Evolutionary conservation across 2,888 invertebrate species (phyloP).

Genomic region (Cosmia pyralina): DNA sequence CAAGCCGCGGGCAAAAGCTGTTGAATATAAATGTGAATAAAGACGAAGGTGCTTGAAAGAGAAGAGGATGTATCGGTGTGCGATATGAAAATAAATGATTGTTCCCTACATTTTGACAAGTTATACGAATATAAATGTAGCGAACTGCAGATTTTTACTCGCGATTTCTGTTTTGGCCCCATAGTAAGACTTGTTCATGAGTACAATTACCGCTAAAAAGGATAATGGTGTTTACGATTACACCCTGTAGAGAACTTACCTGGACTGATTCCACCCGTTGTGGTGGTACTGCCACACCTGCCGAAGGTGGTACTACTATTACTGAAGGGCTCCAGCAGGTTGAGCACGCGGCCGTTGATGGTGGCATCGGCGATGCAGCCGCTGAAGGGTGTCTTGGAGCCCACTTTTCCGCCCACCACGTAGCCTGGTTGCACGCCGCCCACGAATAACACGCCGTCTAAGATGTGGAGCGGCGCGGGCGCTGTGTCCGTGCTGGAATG

Average conservation of each 20-base stretch:
- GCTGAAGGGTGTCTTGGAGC: conserved; percentile 92
- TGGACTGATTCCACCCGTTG: conserved; percentile 80
- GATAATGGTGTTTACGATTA: too few relatives aligned
- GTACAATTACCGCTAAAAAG: too few relatives aligned
- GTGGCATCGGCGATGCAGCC: conserved; percentile 99
- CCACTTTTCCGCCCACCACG: conserved; percentile 88
- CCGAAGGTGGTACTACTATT: conserved; percentile 80
- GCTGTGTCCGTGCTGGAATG: conserved; percentile 87
- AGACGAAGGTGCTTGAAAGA: too few relatives aligned
- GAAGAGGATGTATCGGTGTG: too few relatives aligned
- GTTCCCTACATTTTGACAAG: too few relatives aligned
- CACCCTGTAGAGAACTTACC: conserved; percentile 65
- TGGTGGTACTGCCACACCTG: conserved; percentile 77
- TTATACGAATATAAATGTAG: too few relatives aligned
- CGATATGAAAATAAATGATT: too few relatives aligned
- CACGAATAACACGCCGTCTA: conserved; percentile 94
- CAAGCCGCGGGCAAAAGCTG: too few relatives aligned
- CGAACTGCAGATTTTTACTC: too few relatives aligned
- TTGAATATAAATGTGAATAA: too few relatives aligned
- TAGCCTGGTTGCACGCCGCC: conserved; percentile 94
- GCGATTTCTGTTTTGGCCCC: too few relatives aligned
- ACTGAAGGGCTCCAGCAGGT: conserved; percentile 79
- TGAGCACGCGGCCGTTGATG: conserved; percentile 92
- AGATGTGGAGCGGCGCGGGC: conserved; percentile 91
- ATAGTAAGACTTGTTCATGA: too few relatives aligned